A percentile compares a stretch with the other conserved stretches of the same genome.
Evolutionary conservation across 2,113 vertebrate species (phyloP).

Genomic region (Pedionomus torquatus): DNA sequence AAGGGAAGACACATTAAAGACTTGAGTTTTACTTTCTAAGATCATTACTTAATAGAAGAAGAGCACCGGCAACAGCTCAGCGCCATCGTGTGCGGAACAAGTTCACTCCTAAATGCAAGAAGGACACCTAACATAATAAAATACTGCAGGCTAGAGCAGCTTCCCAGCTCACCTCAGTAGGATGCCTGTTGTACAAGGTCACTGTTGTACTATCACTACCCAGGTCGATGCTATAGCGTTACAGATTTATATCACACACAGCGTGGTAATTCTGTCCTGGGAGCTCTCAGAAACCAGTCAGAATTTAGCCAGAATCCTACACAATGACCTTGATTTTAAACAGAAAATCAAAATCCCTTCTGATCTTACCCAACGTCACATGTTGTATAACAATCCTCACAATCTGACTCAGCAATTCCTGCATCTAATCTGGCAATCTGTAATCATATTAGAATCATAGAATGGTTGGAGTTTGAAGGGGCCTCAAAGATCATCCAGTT

Average conservation of each 20-base stretch:
- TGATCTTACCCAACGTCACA: neutral
- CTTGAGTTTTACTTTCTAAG: neutral
- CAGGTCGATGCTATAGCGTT: neutral
- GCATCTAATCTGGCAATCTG: neutral
- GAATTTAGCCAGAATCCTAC: neutral
- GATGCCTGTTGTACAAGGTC: neutral
- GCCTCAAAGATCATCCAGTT: no score
- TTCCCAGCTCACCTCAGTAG: neutral
- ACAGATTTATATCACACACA: neutral
- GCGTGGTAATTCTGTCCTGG: neutral
- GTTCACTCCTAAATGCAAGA: conserved; percentile 4
- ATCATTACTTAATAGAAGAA: neutral
- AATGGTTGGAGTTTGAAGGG: no score
- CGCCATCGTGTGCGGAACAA: neutral
- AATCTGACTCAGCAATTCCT: neutral
- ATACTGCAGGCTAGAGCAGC: neutral
- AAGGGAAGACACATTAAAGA: conserved; percentile 35
- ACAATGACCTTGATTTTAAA: neutral
- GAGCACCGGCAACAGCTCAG: neutral
- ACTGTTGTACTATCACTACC: neutral
- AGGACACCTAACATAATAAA: neutral
- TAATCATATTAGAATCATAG: fast-evolving
- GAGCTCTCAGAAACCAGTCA: neutral
- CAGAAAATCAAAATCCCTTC: neutral
- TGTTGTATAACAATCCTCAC: neutral